A percentile compares a stretch with the other conserved stretches of the same genome.
These are phyloP conservation scores for Heliconius eleuchia DNA, from an alignment of 1,140 invertebrate species.

Conservation along the genomic window DNA sequence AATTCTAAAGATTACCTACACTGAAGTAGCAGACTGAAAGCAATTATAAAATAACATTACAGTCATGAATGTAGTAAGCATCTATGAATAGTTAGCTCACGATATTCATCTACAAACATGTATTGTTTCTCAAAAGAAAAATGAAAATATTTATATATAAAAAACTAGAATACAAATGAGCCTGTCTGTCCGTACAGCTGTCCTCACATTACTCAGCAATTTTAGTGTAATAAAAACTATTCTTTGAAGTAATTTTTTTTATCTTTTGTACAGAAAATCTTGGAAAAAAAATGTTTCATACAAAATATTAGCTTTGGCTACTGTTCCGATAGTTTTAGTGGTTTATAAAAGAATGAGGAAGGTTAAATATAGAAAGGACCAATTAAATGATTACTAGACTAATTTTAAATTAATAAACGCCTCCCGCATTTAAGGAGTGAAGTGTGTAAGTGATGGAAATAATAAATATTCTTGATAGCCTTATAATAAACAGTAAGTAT, in stretches of 20 bases:
- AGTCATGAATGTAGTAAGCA: neutral
- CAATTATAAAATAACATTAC: neutral
- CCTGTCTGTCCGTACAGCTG: conserved; percentile 4
- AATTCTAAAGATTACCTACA: neutral
- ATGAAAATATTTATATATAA: neutral
- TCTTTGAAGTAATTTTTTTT: neutral
- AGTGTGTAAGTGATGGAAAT: no score
- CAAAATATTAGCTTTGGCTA: neutral
- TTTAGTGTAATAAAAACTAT: neutral
- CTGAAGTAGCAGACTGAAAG: neutral
- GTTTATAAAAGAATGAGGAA: neutral
- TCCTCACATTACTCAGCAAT: neutral
- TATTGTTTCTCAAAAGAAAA: neutral
- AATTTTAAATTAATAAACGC: no score
- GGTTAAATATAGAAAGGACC: neutral
- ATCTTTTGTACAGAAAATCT: neutral
- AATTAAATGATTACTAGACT: no score
- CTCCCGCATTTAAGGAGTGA: no score
- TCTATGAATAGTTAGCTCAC: conserved; percentile 7
- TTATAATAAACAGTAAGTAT: no score
- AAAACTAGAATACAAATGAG: neutral
- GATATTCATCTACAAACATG: neutral
- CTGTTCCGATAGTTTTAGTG: neutral
- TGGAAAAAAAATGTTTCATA: neutral
- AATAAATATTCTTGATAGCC: no score